Conservation (phyloP, 1,140 invertebrate species). For the Bicyclus anynana region DNA sequence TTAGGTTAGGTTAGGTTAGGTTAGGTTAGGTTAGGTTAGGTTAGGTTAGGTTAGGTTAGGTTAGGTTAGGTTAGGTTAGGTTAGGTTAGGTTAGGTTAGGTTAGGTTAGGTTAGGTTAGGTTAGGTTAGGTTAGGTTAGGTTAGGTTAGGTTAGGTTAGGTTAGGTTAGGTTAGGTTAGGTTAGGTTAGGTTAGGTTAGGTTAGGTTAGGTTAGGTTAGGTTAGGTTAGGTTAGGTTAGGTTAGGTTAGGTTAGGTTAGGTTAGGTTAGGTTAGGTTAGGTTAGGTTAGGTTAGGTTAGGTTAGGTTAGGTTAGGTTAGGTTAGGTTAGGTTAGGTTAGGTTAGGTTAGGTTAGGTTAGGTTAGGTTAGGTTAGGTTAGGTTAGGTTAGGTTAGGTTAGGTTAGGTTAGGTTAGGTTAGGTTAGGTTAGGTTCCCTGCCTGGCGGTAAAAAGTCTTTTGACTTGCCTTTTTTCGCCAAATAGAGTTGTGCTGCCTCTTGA, state of each 20-base stretch:
- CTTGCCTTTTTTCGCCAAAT: no score
- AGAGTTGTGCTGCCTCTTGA: no score
- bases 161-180: slow-evolving; percentile 28
- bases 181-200: slow-evolving; percentile 12
- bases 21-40: no score
- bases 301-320: no score
- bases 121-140: slow-evolving; percentile 29
- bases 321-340: neutral
- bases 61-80: no score
- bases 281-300: neutral
- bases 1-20: no score
- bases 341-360: neutral
- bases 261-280: slow-evolving; percentile 8
- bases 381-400: slow-evolving; percentile 32
- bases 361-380: slow-evolving; percentile 2
- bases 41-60: no score
- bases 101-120: neutral
- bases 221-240: slow-evolving; percentile 12
- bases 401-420: slow-evolving; percentile 35
- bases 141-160: slow-evolving; percentile 31
- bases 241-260: slow-evolving; percentile 12
- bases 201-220: slow-evolving; percentile 12
- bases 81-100: slow-evolving; percentile 18
- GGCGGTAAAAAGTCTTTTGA: no score
- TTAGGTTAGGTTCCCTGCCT: slow-evolving; percentile 33